A percentile compares a stretch with the other conserved stretches of the same genome.
phyloP scores from a whole-genome alignment of 2,797 vertebrate species.

The Melanotaenia nigrans region DNA sequence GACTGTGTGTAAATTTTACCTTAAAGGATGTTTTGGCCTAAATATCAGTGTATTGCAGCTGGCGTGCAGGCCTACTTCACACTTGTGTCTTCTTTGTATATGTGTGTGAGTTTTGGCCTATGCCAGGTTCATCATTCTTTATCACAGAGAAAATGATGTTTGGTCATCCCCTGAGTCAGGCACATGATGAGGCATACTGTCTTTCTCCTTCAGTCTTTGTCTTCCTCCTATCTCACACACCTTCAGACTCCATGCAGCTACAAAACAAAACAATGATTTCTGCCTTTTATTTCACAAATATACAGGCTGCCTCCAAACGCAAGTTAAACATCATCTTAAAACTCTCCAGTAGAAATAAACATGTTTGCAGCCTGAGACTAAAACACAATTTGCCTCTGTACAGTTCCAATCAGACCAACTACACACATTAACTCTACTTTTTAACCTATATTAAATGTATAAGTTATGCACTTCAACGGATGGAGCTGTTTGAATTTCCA shows the following conservation, averaged over 20 bases:
- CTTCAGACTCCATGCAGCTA: background rate
- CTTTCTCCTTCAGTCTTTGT: background rate
- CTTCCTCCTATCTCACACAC: background rate
- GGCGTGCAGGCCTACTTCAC: conserved; percentile 6
- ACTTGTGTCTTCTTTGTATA: conserved; percentile 17
- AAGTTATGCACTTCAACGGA: no score
- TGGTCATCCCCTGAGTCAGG: conserved; percentile 9
- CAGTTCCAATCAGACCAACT: no score
- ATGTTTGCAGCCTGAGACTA: no score
- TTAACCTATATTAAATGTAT: no score
- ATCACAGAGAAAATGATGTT: background rate
- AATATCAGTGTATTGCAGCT: conserved; percentile 4
- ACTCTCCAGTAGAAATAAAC: no score
- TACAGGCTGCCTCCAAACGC: no score
- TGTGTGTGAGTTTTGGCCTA: conserved; percentile 8
- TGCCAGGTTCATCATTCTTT: no score
- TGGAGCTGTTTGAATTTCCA: no score
- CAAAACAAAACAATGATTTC: background rate
- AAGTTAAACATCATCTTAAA: no score
- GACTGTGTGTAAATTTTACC: conserved; percentile 22
- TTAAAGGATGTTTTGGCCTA: conserved; percentile 35
- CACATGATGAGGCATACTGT: background rate
- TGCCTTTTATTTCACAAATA: background rate
- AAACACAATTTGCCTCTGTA: no score
- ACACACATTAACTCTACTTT: no score